These are phyloP conservation scores for Notothenia rossii DNA, from an alignment of 2,113 vertebrate species.

Conservation along the genomic window DNA sequence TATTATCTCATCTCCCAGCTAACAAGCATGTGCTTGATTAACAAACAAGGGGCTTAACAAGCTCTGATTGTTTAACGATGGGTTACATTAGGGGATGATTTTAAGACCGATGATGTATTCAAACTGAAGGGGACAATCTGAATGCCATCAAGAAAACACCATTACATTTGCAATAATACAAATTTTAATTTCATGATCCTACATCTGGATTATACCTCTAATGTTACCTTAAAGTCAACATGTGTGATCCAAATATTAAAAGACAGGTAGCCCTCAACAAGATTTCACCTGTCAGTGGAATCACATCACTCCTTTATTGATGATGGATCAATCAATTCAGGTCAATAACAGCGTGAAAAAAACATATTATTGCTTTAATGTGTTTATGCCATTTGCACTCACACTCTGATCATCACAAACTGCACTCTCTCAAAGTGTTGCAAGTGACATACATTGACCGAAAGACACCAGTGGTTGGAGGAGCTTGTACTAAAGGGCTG, in stretches of 20 bases:
- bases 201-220: not conserved
- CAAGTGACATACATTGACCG: conserved; percentile 24
- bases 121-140: conserved; percentile 46
- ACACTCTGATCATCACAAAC: conserved; percentile 34
- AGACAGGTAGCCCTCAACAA: not conserved
- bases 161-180: conserved; percentile 28
- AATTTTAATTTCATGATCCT: conserved; percentile 1
- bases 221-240: not conserved
- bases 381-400: not conserved
- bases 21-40: conserved; percentile 79
- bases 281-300: not conserved
- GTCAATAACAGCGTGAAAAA: not conserved
- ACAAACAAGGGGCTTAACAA: conserved; percentile 78
- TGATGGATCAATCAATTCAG: not conserved
- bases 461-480: conserved; percentile 33
- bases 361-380: not conserved
- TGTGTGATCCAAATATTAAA: not conserved
- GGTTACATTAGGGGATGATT: conserved; percentile 70
- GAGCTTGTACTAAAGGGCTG: conserved; percentile 29
- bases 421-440: not conserved
- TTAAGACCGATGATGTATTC: conserved; percentile 63
- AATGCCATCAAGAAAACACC: conserved; percentile 25
- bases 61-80: conserved; percentile 78
- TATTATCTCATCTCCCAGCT: conserved; percentile 78
- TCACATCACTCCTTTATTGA: not conserved